phyloP scores from a whole-genome alignment of 2,113 vertebrate species.

The Megaptera novaeangliae region DNA sequence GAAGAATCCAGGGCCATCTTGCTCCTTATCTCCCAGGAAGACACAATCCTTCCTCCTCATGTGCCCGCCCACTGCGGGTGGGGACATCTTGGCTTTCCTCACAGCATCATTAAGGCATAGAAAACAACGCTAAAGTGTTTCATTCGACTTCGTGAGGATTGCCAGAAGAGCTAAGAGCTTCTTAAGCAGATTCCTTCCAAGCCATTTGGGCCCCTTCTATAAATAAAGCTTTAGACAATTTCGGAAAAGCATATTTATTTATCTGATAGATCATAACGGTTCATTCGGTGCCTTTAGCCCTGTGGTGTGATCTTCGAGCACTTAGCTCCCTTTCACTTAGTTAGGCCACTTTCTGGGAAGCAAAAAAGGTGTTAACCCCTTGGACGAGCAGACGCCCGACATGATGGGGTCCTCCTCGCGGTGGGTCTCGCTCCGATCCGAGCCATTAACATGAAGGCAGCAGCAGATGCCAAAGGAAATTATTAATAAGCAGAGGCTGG shows the following conservation, averaged over 20 bases:
- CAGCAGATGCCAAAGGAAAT: conserved; percentile 35
- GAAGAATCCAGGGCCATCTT: not conserved
- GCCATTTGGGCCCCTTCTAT: conserved; percentile 49
- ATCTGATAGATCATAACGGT: conserved; percentile 22
- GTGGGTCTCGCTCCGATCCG: not conserved
- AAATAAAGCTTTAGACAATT: conserved; percentile 51
- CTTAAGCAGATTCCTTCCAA: conserved; percentile 34
- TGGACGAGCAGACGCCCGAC: not conserved
- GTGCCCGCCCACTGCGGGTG: rapidly evolving
- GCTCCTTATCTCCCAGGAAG: not conserved
- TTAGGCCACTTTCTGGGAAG: conserved; percentile 13
- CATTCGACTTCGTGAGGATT: not conserved
- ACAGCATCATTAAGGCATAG: not conserved
- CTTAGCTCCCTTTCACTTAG: conserved; percentile 28
- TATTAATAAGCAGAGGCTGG: conserved; percentile 32
- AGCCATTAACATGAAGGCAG: not conserved
- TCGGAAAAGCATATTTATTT: conserved; percentile 43
- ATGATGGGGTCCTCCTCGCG: not conserved
- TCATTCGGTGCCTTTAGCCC: not conserved
- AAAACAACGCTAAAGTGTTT: not conserved
- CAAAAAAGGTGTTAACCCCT: not conserved
- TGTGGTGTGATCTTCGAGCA: conserved; percentile 26
- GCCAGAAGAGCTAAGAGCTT: conserved; percentile 49
- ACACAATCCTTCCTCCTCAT: rapidly evolving
- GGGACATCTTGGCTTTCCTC: not conserved